Evolutionary conservation across 2,888 invertebrate genomes (phyloP).

Genomic region (Trypoxylon attenuatum): DNA sequence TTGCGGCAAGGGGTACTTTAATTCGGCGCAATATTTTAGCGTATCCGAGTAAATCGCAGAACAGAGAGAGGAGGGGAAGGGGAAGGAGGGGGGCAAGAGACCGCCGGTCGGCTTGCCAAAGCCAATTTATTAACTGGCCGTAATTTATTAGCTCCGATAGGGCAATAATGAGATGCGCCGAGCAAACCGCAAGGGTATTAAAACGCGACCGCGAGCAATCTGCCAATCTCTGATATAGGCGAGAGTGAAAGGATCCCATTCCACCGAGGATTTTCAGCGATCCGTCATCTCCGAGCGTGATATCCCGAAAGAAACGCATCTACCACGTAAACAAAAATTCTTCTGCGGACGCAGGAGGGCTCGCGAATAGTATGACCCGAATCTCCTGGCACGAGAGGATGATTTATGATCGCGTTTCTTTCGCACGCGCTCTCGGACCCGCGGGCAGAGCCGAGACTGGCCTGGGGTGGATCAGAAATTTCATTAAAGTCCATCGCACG

Average conservation of each 20-base stretch:
- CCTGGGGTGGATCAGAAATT: constrained; percentile 35
- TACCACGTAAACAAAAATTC: constrained; percentile 12
- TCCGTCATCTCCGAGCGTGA: neutral
- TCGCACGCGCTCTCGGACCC: neutral
- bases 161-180: neutral
- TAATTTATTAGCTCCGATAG: neutral
- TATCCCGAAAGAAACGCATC: neutral
- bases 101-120: neutral
- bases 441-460: neutral
- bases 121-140: neutral
- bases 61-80: no score
- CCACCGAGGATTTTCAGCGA: neutral
- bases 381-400: constrained; percentile 6
- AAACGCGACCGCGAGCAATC: neutral
- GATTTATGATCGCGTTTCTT: constrained; percentile 35
- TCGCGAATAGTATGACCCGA: neutral
- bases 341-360: neutral
- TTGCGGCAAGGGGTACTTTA: neutral
- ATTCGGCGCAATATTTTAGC: neutral
- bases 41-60: neutral
- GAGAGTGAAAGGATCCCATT: neutral
- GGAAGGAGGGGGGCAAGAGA: neutral
- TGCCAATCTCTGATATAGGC: neutral
- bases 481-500: constrained; percentile 33
- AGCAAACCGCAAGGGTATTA: neutral